These are phyloP conservation scores for Coecobrya sp. DNA, from an alignment of 2,888 invertebrate species.

Conservation along the genomic window DNA sequence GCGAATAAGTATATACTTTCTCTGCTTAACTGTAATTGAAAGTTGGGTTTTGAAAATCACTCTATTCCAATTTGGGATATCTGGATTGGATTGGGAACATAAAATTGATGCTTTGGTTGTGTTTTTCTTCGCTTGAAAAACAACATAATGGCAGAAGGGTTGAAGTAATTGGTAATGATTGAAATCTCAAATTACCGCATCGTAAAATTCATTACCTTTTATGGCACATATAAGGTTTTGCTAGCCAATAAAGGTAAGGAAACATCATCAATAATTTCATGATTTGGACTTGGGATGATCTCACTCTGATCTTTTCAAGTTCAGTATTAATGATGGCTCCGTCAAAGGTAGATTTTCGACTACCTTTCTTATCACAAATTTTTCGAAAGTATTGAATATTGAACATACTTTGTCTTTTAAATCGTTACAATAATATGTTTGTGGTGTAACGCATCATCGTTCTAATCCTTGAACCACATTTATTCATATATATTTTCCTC, in stretches of 20 bases:
- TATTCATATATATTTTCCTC: too few relatives aligned
- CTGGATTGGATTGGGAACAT: constrained; percentile 14
- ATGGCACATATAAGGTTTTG: constrained; percentile 9
- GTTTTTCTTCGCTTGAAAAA: not conserved
- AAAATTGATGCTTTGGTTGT: constrained; percentile 34
- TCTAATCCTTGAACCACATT: too few relatives aligned
- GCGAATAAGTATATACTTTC: not conserved
- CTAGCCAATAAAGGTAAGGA: constrained; percentile 31
- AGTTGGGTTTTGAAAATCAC: constrained; percentile 44
- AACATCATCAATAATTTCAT: constrained; percentile 13
- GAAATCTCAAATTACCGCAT: constrained; percentile 20
- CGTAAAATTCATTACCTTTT: constrained; percentile 46
- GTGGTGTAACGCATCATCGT: too few relatives aligned
- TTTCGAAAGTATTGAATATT: too few relatives aligned
- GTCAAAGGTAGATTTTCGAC: not conserved
- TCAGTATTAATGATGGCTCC: not conserved
- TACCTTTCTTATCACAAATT: not conserved
- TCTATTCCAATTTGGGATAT: not conserved
- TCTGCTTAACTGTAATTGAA: constrained; percentile 23
- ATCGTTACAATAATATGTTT: too few relatives aligned
- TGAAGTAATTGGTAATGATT: constrained; percentile 40
- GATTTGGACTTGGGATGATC: not conserved
- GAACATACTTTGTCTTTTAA: too few relatives aligned
- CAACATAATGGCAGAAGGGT: constrained; percentile 29
- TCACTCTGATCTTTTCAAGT: not conserved